phyloP scores from a whole-genome alignment of 92 coral and sea anemone genomes.

The Palythoa grandis region DNA sequence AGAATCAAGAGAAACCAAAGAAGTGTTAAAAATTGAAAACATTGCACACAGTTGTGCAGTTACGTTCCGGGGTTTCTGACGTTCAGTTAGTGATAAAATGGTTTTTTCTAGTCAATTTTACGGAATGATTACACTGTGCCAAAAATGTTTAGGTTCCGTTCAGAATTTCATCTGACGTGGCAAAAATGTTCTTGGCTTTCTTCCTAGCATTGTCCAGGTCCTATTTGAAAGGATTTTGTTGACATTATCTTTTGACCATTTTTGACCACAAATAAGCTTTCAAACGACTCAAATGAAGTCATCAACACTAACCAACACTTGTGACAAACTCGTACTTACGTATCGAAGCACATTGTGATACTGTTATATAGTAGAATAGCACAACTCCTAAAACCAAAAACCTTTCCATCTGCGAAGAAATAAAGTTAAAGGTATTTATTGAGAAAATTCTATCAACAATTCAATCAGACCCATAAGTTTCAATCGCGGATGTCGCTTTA shows the following conservation, averaged over 20 bases:
- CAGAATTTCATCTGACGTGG: slow-evolving; percentile 31
- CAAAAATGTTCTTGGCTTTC: background rate
- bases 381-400: slow-evolving; percentile 27
- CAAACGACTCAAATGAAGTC: background rate
- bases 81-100: background rate
- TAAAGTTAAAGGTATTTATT: background rate
- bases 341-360: slow-evolving; percentile 20
- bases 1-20: background rate
- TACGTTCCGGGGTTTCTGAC: no score
- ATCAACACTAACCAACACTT: background rate
- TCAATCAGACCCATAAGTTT: no score
- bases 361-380: slow-evolving; percentile 1
- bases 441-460: background rate
- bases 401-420: slow-evolving; percentile 23
- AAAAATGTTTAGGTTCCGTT: background rate
- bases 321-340: slow-evolving; percentile 20
- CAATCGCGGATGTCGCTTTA: background rate
- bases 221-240: background rate
- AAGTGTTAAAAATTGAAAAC: background rate
- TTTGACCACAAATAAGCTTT: background rate
- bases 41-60: background rate
- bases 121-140: background rate
- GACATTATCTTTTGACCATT: background rate
- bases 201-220: background rate
- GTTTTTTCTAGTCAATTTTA: background rate